phyloP scores from a whole-genome alignment of 2,113 vertebrate genomes.

The Tragelaphus imberbis region DNA sequence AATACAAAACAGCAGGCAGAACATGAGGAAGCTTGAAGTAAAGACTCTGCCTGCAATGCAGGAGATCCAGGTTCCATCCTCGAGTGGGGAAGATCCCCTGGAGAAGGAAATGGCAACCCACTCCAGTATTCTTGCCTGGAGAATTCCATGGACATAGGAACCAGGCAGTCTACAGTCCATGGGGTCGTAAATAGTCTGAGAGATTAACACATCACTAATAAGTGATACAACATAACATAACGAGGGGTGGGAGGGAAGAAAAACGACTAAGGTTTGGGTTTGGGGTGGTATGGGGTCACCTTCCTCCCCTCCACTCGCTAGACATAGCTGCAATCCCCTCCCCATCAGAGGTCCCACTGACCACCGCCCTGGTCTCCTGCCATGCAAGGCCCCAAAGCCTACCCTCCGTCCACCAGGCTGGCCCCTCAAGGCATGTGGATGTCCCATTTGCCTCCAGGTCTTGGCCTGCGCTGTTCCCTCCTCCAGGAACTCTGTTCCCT shows the following conservation, averaged over 20 bases:
- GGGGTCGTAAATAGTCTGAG: neutral
- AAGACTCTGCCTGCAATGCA: neutral
- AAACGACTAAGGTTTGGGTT: neutral
- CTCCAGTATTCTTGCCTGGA: neutral
- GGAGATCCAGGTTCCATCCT: neutral
- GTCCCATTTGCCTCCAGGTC: neutral
- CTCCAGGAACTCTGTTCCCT: neutral
- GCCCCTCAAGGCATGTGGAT: neutral
- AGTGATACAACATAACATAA: neutral
- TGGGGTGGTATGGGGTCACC: neutral
- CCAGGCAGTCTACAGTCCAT: neutral
- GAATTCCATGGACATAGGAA: neutral
- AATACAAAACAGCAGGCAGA: neutral
- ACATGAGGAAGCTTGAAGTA: neutral
- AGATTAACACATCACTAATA: neutral
- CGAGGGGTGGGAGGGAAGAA: neutral
- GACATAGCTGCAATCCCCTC: neutral
- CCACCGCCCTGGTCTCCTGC: neutral
- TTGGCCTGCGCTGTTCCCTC: neutral
- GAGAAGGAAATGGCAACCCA: neutral
- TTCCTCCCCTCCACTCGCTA: neutral
- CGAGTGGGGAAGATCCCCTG: neutral
- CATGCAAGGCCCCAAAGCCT: neutral
- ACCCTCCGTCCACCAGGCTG: rapidly evolving
- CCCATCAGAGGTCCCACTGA: neutral